Evolutionary conservation across 2,113 vertebrate genomes (phyloP).

Genomic region (Indicator indicator): DNA sequence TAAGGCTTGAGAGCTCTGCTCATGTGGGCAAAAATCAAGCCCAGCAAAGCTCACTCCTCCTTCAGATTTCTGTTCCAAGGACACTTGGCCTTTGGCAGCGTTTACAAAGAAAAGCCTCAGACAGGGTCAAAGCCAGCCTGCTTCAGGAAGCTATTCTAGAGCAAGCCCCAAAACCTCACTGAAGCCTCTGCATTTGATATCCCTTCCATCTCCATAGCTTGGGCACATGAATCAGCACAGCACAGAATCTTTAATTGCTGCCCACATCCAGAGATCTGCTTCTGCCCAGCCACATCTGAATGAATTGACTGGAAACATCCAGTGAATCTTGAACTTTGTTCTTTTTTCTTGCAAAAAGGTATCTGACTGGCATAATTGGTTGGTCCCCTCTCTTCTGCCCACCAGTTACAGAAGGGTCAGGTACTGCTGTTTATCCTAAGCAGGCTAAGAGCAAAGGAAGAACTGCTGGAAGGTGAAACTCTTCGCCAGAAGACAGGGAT

Average conservation of each 20-base stretch:
- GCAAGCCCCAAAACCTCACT: background rate
- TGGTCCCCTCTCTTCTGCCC: background rate
- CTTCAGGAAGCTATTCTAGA: background rate
- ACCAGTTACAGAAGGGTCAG: background rate
- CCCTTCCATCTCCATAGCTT: background rate
- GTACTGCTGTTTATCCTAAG: background rate
- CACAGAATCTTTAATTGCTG: background rate
- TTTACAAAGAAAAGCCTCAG: constrained; percentile 4
- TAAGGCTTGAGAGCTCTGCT: background rate
- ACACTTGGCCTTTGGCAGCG: background rate
- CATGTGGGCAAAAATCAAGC: background rate
- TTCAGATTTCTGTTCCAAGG: background rate
- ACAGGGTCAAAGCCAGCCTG: background rate
- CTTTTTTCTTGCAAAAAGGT: background rate
- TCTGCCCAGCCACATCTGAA: background rate
- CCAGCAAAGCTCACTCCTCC: background rate
- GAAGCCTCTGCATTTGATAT: background rate
- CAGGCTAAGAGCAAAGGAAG: background rate
- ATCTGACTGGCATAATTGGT: background rate
- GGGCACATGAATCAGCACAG: background rate
- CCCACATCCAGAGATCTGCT: background rate
- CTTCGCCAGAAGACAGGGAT: background rate
- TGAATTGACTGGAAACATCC: background rate
- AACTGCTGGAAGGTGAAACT: background rate
- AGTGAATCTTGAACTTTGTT: background rate